phyloP scores from a whole-genome alignment of 2,113 vertebrate genomes.

The Todiramphus chloris region DNA sequence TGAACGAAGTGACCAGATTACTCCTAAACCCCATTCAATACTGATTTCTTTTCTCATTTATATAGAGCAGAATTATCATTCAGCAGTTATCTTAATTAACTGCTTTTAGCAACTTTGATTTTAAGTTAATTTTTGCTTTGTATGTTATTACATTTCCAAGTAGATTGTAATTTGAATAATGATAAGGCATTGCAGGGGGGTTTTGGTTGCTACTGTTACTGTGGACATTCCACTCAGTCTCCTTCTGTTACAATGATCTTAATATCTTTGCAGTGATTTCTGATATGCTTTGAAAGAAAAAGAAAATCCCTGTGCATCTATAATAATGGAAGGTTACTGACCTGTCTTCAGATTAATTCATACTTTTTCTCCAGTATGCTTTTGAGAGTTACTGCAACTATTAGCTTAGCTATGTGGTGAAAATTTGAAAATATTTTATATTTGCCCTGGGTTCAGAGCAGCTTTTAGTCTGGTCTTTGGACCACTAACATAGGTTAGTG shows the following conservation, averaged over 20 bases:
- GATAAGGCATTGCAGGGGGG: constrained; percentile 39
- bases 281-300: constrained; percentile 53
- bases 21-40: constrained; percentile 56
- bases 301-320: constrained; percentile 51
- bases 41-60: constrained; percentile 62
- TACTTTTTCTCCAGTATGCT: constrained; percentile 38
- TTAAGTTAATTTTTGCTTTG: constrained; percentile 71
- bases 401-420: constrained; percentile 47
- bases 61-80: constrained; percentile 53
- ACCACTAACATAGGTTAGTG: constrained; percentile 17
- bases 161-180: constrained; percentile 62
- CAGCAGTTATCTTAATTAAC: constrained; percentile 64
- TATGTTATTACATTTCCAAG: constrained; percentile 53
- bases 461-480: constrained; percentile 51
- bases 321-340: constrained; percentile 54
- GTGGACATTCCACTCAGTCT: constrained; percentile 71
- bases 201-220: constrained; percentile 53
- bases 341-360: constrained; percentile 27
- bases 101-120: constrained; percentile 60
- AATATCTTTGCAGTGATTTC: constrained; percentile 65
- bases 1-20: constrained; percentile 75
- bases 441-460: constrained; percentile 45
- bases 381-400: constrained; percentile 46
- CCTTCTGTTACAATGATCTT: constrained; percentile 54
- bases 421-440: constrained; percentile 48